Base-by-base conservation (phyloP, 2,113 vertebrate genomes). In the Coregonus clupeaformis region DNA sequence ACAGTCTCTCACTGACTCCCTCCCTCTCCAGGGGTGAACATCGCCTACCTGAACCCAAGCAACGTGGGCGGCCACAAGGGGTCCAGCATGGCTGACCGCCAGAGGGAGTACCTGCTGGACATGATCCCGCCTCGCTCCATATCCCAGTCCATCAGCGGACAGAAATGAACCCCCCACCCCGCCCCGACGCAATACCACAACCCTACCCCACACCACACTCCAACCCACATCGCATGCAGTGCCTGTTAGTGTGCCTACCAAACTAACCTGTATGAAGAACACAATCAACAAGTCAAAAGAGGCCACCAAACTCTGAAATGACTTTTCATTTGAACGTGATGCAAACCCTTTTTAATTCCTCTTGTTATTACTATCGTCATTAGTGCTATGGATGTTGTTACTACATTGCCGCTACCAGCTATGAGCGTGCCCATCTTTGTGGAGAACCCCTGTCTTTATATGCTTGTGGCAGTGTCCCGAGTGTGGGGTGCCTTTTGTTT, bases 101-200 rank as follows among this genome's bases (percentile, higher is more conserved):
- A 96, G 91, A 92, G 94, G 73, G 95, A 95, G 71, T 95, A 95
- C 72, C 93, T 96, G 69, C 87, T 95, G 91, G 95, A 96, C 90
- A 96, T 96, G 94, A 96, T 95, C 81, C 95, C 94, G 0, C 94
- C 95, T 1, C 94, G 95, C 76, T 95, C 95, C 80, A 94, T 96
- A 94, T 94, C 95, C 64, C 94, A 96, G 87, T 93, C 95, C 89
- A 94, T 95, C 87, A 95, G 91, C 69, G 93, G 94, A 57, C 94
- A 94, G 88, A 95, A 96, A 95, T 96, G 93, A 87, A 63, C 67
- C 90, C 59, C 32, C 59, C 78, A 27, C 27, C 29, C 42, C 72
- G 71, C 75, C 82, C 74, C 5, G 30, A 27, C 36, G 66, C 66
- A 45, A 45, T 68, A 68, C 66, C 36, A 42, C 16, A 22, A 24